Evolutionary conservation across 2,797 vertebrate genomes (phyloP).

Genomic region (Hypotaenidia okinawae): DNA sequence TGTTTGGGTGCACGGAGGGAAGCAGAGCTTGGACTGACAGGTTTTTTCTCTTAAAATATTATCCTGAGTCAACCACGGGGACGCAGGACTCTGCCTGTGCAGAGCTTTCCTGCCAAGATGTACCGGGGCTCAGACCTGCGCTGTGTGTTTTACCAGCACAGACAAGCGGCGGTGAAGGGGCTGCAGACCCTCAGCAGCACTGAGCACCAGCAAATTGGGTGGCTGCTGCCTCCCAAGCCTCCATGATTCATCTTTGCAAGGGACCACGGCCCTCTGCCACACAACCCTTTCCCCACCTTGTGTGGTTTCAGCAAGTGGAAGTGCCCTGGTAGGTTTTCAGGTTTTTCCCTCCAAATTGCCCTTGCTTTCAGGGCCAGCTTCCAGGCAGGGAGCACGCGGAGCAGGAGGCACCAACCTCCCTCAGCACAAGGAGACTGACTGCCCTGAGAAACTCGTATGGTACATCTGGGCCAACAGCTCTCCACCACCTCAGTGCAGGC

Average conservation of each 20-base stretch:
- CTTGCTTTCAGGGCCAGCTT: background rate
- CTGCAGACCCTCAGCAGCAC: background rate
- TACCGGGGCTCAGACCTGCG: background rate
- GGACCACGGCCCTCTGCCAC: background rate
- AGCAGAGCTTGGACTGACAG: background rate
- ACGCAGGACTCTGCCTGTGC: no score
- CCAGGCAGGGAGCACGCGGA: background rate
- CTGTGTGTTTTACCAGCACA: background rate
- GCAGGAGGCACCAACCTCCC: background rate
- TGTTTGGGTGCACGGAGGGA: background rate
- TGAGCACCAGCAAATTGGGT: background rate
- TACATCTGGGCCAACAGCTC: background rate
- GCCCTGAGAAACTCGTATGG: background rate
- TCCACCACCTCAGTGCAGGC: background rate
- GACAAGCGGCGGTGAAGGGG: background rate
- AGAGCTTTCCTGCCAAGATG: background rate
- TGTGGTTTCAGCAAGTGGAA: background rate
- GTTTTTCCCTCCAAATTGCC: background rate
- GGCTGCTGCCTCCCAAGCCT: background rate
- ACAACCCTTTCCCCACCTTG: background rate
- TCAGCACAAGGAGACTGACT: accelerated
- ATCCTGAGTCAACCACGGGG: background rate
- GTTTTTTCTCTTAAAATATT: background rate
- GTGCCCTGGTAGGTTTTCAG: background rate
- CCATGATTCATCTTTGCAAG: background rate